Conservation (phyloP, 1,140 invertebrate species). For the Cyrtorhinus lividipennis region DNA sequence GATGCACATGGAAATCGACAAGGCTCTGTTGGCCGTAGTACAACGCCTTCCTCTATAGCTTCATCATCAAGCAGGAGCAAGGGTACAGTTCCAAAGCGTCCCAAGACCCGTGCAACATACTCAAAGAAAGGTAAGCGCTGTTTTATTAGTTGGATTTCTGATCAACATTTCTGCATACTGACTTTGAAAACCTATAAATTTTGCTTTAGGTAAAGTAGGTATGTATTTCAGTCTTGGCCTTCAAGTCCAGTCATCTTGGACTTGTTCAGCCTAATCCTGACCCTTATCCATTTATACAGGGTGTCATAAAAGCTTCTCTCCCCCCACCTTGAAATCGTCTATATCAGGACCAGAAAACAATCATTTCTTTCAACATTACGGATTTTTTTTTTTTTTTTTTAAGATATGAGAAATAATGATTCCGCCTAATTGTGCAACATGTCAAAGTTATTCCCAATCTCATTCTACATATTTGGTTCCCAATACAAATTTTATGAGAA, state of each 20-base stretch:
- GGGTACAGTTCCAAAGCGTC: not conserved
- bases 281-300: not conserved
- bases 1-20: constrained; percentile 2
- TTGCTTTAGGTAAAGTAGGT: not conserved
- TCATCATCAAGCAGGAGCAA: constrained; percentile 29
- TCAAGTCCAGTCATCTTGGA: too few species aligned
- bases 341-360: too few species aligned
- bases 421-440: too few species aligned
- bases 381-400: too few species aligned
- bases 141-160: not conserved
- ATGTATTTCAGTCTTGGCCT: too few species aligned
- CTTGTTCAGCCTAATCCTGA: too few species aligned
- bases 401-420: too few species aligned
- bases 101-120: not conserved
- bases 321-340: too few species aligned
- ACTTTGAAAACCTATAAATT: not conserved
- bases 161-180: not conserved
- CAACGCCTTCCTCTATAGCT: constrained; percentile 43
- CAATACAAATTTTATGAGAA: too few species aligned
- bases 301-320: not conserved
- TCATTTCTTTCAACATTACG: too few species aligned
- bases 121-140: not conserved
- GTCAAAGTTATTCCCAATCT: too few species aligned
- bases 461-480: too few species aligned
- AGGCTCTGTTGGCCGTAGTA: constrained; percentile 33